Conservation (phyloP, 1,140 invertebrate species). For the Anoplophora glabripennis region DNA sequence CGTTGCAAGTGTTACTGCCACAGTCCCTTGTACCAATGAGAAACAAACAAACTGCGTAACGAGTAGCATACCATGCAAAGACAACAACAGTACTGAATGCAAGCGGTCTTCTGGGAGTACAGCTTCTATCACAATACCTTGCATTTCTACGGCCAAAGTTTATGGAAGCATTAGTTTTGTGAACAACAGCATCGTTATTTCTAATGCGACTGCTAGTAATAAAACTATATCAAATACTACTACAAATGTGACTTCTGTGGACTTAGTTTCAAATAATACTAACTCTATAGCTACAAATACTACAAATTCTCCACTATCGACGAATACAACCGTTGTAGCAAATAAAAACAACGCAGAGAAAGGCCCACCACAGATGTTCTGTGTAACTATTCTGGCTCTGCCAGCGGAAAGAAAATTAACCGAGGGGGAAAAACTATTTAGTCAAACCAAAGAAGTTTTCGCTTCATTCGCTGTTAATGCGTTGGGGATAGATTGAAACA, state of each 20-base stretch:
- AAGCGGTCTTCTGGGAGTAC: conserved; percentile 16
- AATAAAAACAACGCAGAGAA: conserved; percentile 1
- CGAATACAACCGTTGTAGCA: not conserved
- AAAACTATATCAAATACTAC: not conserved
- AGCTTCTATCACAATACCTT: conserved; percentile 26
- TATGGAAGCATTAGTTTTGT: conserved; percentile 31
- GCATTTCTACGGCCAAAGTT: conserved; percentile 31
- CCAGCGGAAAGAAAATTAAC: conserved; percentile 29
- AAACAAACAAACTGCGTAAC: conserved; percentile 28
- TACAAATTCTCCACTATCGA: not conserved
- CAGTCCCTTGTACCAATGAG: conserved; percentile 28
- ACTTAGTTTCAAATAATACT: not conserved
- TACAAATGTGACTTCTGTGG: not conserved
- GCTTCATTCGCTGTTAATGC: conserved; percentile 26
- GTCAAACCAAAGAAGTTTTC: conserved; percentile 20
- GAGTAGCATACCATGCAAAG: conserved; percentile 30
- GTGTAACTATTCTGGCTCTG: conserved; percentile 33
- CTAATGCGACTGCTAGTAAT: conserved; percentile 18
- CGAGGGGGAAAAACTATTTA: conserved; percentile 22
- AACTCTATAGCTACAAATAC: conserved; percentile 2
- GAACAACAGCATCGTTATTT: conserved; percentile 30
- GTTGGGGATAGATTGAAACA: conserved; percentile 10
- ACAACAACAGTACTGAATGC: conserved; percentile 24
- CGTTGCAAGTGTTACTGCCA: conserved; percentile 30
- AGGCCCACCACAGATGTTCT: conserved; percentile 17